These are phyloP conservation scores for Trichonephila clavata DNA, from an alignment of 1,140 invertebrate species.

Conservation along the genomic window DNA sequence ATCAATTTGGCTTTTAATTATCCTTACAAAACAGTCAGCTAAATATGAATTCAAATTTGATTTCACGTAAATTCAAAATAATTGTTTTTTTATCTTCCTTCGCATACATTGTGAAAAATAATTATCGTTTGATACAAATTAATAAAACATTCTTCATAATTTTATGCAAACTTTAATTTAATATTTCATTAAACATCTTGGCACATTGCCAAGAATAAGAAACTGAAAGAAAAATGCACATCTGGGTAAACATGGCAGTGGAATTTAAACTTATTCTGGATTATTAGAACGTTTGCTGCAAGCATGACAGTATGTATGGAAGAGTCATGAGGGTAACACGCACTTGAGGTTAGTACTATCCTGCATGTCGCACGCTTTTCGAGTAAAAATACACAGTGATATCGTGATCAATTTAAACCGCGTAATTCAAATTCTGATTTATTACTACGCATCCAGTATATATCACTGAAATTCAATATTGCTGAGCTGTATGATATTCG, in stretches of 20 bases:
- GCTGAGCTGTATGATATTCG: background rate
- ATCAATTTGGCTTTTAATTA: too few species aligned
- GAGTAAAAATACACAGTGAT: background rate
- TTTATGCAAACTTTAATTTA: background rate
- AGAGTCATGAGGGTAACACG: background rate
- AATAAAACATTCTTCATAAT: too few species aligned
- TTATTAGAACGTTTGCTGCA: background rate
- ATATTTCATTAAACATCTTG: background rate
- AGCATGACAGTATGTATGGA: background rate
- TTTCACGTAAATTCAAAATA: too few species aligned
- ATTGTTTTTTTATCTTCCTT: too few species aligned
- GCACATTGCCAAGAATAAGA: background rate
- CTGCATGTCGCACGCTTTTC: background rate
- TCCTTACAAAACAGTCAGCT: too few species aligned
- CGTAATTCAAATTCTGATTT: background rate
- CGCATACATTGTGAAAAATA: too few species aligned
- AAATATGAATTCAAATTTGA: too few species aligned
- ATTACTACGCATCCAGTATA: background rate
- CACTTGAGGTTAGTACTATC: background rate
- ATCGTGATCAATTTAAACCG: background rate
- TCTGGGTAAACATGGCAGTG: background rate
- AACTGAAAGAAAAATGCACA: background rate
- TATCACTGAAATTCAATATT: background rate
- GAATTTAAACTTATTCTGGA: background rate
- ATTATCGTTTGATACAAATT: too few species aligned